phyloP scores from a whole-genome alignment of 2,888 invertebrate genomes.

The Ormyrus pomaceus region DNA sequence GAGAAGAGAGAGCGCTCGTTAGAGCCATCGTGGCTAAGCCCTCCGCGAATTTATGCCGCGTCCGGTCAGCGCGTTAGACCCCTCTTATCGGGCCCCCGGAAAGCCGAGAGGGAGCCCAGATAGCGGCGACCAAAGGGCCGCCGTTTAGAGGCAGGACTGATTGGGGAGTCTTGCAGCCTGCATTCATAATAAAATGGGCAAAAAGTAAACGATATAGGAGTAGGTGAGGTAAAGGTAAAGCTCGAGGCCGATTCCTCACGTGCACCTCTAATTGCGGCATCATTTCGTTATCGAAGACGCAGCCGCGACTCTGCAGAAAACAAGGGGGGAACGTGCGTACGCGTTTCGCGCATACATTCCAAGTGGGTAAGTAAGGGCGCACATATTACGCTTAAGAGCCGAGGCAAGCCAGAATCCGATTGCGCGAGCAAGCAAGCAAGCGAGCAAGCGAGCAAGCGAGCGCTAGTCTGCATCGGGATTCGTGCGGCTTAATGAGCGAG shows the following conservation, averaged over 20 bases:
- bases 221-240: slow-evolving; percentile 23
- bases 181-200: too few relatives aligned
- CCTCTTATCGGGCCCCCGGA: slow-evolving; percentile 54
- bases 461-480: background rate
- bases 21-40: slow-evolving; percentile 66
- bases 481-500: background rate
- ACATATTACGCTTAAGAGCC: slow-evolving; percentile 5
- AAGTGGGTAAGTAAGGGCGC: too few relatives aligned
- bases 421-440: background rate
- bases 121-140: background rate
- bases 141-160: background rate
- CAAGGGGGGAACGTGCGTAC: too few relatives aligned
- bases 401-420: background rate
- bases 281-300: slow-evolving; percentile 41
- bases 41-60: slow-evolving; percentile 66
- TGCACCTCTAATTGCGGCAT: slow-evolving; percentile 39
- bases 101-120: slow-evolving; percentile 48
- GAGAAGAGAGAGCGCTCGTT: slow-evolving; percentile 62
- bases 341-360: background rate
- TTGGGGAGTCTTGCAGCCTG: too few relatives aligned
- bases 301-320: background rate
- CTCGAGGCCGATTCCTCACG: background rate
- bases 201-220: too few relatives aligned
- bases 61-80: slow-evolving; percentile 55
- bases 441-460: background rate